Conservation (phyloP, 2,888 invertebrate species). For the Bellardia bayeri region DNA sequence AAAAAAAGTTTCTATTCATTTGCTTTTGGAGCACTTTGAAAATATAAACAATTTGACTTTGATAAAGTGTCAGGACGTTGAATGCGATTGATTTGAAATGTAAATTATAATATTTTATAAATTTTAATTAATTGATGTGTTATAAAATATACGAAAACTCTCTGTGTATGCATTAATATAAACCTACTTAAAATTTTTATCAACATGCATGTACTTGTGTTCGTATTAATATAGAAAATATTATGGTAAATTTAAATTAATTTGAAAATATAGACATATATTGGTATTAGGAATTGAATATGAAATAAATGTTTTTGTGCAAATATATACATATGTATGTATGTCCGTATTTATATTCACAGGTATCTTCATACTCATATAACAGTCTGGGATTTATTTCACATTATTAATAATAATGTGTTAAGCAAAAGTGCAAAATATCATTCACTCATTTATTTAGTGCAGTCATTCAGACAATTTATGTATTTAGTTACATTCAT, state of each 20-base stretch:
- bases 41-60: slow-evolving; percentile 30
- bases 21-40: not conserved
- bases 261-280: not conserved
- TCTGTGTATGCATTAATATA: not conserved
- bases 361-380: not conserved
- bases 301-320: not conserved
- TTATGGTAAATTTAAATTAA: not conserved
- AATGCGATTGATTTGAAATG: slow-evolving; percentile 40
- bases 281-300: not conserved
- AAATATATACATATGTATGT: not conserved
- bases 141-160: slow-evolving; percentile 16
- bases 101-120: slow-evolving; percentile 34
- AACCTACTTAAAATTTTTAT: not conserved
- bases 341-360: not conserved
- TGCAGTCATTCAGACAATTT: slow-evolving; percentile 14
- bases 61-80: slow-evolving; percentile 9
- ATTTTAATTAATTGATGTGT: slow-evolving; percentile 55
- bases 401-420: slow-evolving; percentile 36
- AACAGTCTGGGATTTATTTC: not conserved
- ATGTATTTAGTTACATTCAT: not conserved
- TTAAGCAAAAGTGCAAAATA: slow-evolving; percentile 12
- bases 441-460: slow-evolving; percentile 9
- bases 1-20: too few species aligned
- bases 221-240: not conserved
- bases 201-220: not conserved